phyloP scores from a whole-genome alignment of 2,797 vertebrate genomes.

The Centropyge bicolor region DNA sequence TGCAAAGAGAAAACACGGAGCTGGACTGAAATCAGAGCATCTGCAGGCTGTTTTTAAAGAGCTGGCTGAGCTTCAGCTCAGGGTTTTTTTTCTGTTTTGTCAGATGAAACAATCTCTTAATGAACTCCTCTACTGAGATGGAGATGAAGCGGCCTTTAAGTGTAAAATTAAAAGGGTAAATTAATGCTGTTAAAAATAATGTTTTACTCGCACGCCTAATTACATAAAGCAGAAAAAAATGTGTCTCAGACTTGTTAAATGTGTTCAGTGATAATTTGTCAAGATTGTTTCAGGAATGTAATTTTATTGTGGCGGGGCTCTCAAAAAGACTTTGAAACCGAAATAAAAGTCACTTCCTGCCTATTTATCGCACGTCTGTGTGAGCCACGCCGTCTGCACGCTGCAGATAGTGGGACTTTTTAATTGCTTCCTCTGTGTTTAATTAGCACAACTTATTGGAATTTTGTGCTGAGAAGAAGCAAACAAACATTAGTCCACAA shows the following conservation, averaged over 20 bases:
- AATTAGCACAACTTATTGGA: conserved; percentile 80
- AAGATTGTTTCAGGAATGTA: conserved; percentile 28
- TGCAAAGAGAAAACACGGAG: conserved; percentile 1
- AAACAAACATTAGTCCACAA: conserved; percentile 66
- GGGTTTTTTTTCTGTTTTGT: conserved; percentile 15
- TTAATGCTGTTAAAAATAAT: conserved; percentile 22
- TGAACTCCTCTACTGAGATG: conserved; percentile 8
- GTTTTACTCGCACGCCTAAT: conserved; percentile 37
- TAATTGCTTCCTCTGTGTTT: conserved; percentile 82
- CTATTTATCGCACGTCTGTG: conserved; percentile 63
- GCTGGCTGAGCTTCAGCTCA: neutral
- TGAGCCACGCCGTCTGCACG: conserved; percentile 67
- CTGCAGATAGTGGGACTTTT: conserved; percentile 78
- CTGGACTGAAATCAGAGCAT: neutral
- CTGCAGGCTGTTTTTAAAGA: conserved; percentile 21
- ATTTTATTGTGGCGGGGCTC: conserved; percentile 19
- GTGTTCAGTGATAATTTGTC: conserved; percentile 40
- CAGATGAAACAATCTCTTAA: conserved; percentile 24
- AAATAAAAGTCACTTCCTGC: conserved; percentile 58
- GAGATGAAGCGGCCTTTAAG: conserved; percentile 15
- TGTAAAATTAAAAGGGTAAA: conserved; percentile 30
- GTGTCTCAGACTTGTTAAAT: conserved; percentile 24
- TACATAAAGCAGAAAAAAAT: conserved; percentile 19
- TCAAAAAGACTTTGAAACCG: conserved; percentile 66
- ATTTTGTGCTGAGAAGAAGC: conserved; percentile 70